Base-by-base conservation (phyloP, 1,140 invertebrate genomes). In the Ephestia elutella region DNA sequence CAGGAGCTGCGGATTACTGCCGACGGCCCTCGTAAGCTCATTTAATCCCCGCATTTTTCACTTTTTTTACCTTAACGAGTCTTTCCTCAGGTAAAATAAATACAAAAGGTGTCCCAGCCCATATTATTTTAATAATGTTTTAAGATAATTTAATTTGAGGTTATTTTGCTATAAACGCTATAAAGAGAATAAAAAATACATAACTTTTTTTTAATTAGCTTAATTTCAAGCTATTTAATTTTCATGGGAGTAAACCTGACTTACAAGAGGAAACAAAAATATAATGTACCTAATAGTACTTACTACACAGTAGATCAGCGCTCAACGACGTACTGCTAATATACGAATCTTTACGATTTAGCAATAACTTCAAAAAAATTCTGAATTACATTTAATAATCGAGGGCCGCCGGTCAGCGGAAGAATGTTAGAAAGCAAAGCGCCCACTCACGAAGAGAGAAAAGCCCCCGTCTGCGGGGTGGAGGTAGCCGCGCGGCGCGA, bases 391-490 rank as follows among this genome's bases (percentile, higher is more conserved):
- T 28, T 28, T 28, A 28, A 28, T 28, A 28, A 28, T n/a, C 50
- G 20, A 53, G 76, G 70, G 73, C 74, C 73, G 68, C 60, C 66
- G 74, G 72, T 68, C 59, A 56, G 81, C 83, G 60, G 72, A 82
- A 85, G 78, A 65, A 68, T 80, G 86, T 87, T 88, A 87, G 82
- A 70, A 86, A 85, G 83, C 84, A 60, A 86, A 83, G 84, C 84
- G 80, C 87, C 85, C 86, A 90, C 88, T 90, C 87, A 90, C 88
- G 78, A 89, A 88, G 69, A 89, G 83, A 78, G 87, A 88, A 84
- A 88, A 89, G 76, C 82, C 79, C 63, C 68, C 65, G 66, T 88
- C 84, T 60, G 75, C 75, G 20, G 77, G 76, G 55, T 76, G 75
- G 44, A 78, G 77, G 73, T 83, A 78, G 63, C 66, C 70, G 58